Percentiles rank a stretch among this genome's conserved stretches.
Conservation (phyloP, 2,113 vertebrate species). For the Oryzias celebensis region DNA sequence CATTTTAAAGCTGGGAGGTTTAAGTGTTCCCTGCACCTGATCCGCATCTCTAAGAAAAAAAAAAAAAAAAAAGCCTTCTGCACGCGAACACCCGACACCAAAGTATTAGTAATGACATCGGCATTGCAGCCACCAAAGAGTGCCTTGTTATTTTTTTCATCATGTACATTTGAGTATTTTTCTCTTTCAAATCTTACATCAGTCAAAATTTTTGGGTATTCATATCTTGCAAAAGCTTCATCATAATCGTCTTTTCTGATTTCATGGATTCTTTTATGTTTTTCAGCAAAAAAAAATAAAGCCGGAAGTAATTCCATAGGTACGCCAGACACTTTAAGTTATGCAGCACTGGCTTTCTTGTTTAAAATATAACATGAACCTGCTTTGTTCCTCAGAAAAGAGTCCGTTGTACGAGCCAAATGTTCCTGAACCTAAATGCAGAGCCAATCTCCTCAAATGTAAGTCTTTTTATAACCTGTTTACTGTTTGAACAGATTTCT, state of each 20-base stretch:
- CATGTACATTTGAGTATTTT: no score
- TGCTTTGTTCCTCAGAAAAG: constrained; percentile 39
- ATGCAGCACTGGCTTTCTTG: not conserved
- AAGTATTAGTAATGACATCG: constrained; percentile 17
- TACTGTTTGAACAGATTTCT: not conserved
- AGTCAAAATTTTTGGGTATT: constrained; percentile 1
- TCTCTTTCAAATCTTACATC: no score
- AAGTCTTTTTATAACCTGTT: constrained; percentile 7
- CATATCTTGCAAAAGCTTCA: not conserved
- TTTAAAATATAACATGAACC: not conserved
- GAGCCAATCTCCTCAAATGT: constrained; percentile 71
- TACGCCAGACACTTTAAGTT: constrained; percentile 13
- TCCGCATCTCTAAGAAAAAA: constrained; percentile 1
- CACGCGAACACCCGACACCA: constrained; percentile 6
- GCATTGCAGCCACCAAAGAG: not conserved
- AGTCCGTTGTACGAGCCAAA: constrained; percentile 60
- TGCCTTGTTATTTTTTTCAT: no score
- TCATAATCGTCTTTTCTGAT: not conserved
- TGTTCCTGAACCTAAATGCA: constrained; percentile 64
- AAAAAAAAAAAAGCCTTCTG: not conserved
- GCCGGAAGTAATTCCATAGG: constrained; percentile 29
- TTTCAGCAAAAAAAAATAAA: constrained; percentile 48
- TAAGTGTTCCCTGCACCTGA: constrained; percentile 27
- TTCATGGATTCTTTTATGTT: not conserved
- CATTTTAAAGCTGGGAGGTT: constrained; percentile 35